phyloP scores from a whole-genome alignment of 2,797 vertebrate genomes.

The Erpetoichthys calabaricus region DNA sequence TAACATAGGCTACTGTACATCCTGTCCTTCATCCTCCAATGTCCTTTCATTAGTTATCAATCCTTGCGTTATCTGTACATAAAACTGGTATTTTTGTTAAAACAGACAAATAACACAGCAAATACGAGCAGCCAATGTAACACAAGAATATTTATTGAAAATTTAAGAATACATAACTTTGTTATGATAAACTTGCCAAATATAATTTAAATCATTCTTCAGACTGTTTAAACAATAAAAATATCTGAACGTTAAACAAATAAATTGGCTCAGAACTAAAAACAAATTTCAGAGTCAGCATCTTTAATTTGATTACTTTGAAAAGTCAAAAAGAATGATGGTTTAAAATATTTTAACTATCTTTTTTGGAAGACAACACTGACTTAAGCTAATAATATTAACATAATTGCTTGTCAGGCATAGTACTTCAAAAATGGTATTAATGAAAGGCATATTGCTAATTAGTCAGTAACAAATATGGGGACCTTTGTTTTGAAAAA shows the following conservation, averaged over 20 bases:
- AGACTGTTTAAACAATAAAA: conserved; percentile 64
- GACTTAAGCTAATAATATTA: conserved; percentile 52
- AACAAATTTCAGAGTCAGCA: conserved; percentile 26
- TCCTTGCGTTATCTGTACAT: not conserved
- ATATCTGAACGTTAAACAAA: conserved; percentile 47
- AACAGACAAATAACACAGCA: conserved; percentile 14
- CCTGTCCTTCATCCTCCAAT: no score
- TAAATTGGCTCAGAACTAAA: conserved; percentile 54
- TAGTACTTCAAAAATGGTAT: conserved; percentile 17
- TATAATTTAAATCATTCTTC: conserved; percentile 58
- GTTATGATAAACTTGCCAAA: conserved; percentile 66
- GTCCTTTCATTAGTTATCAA: no score
- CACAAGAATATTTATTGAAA: conserved; percentile 74
- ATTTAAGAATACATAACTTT: conserved; percentile 66
- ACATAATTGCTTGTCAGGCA: conserved; percentile 43
- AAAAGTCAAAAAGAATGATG: conserved; percentile 42
- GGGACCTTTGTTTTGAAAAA: no score
- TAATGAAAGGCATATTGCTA: not conserved
- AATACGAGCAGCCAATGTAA: conserved; percentile 34
- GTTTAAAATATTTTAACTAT: conserved; percentile 39
- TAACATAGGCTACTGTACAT: no score
- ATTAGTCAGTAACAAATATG: no score
- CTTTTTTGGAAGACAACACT: conserved; percentile 56
- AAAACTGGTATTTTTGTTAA: not conserved
- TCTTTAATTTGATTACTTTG: conserved; percentile 33